Evolutionary conservation across 2,888 invertebrate species (phyloP), one percentile per base, ranked within the genome.

Genomic region (Orgyia antiqua): DNA sequence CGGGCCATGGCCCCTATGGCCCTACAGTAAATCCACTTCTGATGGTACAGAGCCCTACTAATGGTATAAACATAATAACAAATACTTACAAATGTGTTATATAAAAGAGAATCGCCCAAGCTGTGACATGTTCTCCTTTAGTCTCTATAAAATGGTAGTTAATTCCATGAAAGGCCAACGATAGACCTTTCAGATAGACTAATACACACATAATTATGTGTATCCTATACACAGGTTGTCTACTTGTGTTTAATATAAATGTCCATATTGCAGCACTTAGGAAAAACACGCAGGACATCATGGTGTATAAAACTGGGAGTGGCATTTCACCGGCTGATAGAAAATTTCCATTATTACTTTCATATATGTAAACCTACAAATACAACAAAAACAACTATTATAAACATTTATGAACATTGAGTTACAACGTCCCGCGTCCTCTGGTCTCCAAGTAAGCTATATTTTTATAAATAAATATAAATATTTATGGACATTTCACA

Each of bases 31-130:
- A n/a, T n/a, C n/a, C n/a, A n/a, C n/a, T n/a, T n/a, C n/a, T n/a
- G n/a, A n/a, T n/a, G n/a, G n/a, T n/a, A n/a, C n/a, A n/a, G n/a
- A n/a, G n/a, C n/a, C n/a, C n/a, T n/a, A n/a, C n/a, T n/a, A n/a
- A n/a, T n/a, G n/a, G n/a, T n/a, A n/a, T n/a, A n/a, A n/a, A n/a
- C 15, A 15, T 4, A 15, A 15, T 15, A 15, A 44, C 32, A 30
- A 27, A 45, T 63, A 90, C 93, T 91, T 79, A 95, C 92, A 99
- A 88, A 88, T 99, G 99, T n/a, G 97, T 97, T 30, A 99, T 94
- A 64, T 99, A 99, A 72, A 94, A 99, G 1, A 99, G 83, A 51
- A 99, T 95, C 0, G 99, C 99, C 98, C 99, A 99, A 0, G 98
- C 94, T 12, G 98, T 97, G 3, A 97, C 93, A 65, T 98, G 98